These are phyloP conservation scores for Andrena praecox DNA, from an alignment of 2,888 invertebrate genomes.

Conservation along the genomic window DNA sequence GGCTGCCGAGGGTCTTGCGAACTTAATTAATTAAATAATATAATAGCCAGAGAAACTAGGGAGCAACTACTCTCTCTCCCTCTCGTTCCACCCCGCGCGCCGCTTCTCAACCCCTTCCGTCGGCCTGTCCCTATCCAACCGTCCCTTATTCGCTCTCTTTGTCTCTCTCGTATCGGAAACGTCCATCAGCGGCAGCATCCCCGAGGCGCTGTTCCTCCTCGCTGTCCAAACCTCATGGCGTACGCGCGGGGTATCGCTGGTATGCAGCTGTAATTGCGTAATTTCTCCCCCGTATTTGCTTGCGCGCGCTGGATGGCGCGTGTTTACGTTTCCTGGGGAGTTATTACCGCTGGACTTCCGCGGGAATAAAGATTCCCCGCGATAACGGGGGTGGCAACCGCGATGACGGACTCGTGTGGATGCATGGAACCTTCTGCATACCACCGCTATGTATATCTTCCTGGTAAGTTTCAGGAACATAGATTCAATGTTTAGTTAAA, in stretches of 20 bases:
- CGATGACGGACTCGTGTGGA: background rate
- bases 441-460: no score
- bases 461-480: no score
- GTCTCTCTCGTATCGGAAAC: conserved; percentile 80
- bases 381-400: background rate
- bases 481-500: no score
- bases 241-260: conserved; percentile 74
- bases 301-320: conserved; percentile 11
- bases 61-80: conserved; percentile 60
- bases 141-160: conserved; percentile 45
- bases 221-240: conserved; percentile 76
- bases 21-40: conserved; percentile 83
- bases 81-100: conserved; percentile 21
- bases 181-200: conserved; percentile 82
- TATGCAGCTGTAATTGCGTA: conserved; percentile 69
- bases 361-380: background rate
- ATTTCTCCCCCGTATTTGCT: conserved; percentile 55
- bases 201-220: conserved; percentile 81
- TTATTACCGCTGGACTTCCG: background rate
- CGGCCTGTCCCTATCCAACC: conserved; percentile 25
- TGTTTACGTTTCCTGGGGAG: conserved; percentile 32
- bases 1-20: conserved; percentile 77
- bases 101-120: conserved; percentile 11
- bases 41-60: conserved; percentile 79
- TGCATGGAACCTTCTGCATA: no score